Base-by-base conservation (phyloP, 2,797 vertebrate genomes). In the Dermochelys coriacea region DNA sequence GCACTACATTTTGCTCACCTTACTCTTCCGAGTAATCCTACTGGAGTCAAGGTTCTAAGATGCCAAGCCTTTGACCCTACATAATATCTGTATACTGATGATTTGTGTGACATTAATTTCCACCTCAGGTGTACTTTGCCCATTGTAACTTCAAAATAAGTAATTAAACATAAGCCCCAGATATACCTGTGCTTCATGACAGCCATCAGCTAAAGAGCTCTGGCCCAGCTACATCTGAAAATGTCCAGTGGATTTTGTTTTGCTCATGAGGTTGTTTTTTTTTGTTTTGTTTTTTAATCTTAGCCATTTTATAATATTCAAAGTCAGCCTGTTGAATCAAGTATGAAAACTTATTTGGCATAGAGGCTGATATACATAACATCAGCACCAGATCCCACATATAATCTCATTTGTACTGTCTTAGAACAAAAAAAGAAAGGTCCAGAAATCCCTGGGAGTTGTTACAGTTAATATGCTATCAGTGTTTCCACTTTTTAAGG, bases 371-470 rank as follows among this genome's bases (percentile, higher is more conserved):
- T 61, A 74, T 5, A 89, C 92, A 89, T 93, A 94, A 64, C 77
- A 85, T 47, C 90, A 87, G 75, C 78, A 89, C 64, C 78, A 92
- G 82, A 95, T 89, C 80, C 71, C 80, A 85, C 54, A 82, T 25
- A 59, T n/a, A 31, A 94, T 82, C 77, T 50, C 71, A 93, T 91
- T 87, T 93, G 41, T 88, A 55, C 64, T 5, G 2, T 59, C 82
- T 88, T 80, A 90, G 93, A 95, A 93, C 59, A 90, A 86, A 91
- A 89, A 95, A 91, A 89, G 34, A 54, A 93, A 95, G 81, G 31
- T 57, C 1, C 29, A 49, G 2, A 94, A 51, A 80, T 45, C 91
- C 78, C 54, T 55, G 84, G 64, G 90, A 93, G 16, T 12, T 91
- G 51, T 82, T 81, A 86, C 1, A 87, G 88, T 75, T 94, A 94